Evolutionary conservation across 2,797 vertebrate genomes (phyloP).

Genomic region (Pangasius larnaudii): DNA sequence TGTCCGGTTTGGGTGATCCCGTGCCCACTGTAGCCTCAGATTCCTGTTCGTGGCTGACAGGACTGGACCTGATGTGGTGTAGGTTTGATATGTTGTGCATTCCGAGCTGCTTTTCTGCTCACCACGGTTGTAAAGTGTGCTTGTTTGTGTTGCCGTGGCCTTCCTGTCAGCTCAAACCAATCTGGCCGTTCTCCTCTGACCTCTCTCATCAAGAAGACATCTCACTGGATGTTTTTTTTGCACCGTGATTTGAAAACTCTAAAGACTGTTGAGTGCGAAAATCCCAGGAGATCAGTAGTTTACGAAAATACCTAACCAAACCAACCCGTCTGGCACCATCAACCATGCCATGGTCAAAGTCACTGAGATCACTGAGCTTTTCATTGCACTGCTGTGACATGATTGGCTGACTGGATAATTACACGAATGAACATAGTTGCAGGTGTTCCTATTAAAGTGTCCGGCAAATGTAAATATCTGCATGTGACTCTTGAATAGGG

Average conservation of each 20-base stretch:
- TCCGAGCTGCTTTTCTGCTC: neutral
- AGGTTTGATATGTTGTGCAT: neutral
- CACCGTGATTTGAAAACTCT: neutral
- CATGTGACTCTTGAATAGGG: slow-evolving; percentile 51
- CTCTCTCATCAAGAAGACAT: too few relatives aligned
- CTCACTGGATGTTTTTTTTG: neutral
- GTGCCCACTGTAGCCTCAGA: neutral
- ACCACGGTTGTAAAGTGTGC: neutral
- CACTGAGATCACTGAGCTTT: neutral
- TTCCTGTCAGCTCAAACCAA: neutral
- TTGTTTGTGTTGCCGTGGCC: neutral
- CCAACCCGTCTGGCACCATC: neutral
- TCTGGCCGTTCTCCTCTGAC: neutral
- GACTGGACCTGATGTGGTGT: neutral
- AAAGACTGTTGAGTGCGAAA: neutral
- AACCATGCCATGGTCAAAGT: too few relatives aligned
- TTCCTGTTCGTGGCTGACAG: neutral
- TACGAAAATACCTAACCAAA: neutral
- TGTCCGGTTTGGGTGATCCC: neutral
- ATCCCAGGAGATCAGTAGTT: neutral
- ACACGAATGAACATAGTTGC: neutral
- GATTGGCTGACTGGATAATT: neutral
- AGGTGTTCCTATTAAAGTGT: slow-evolving; percentile 16
- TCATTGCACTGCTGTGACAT: neutral
- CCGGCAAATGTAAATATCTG: neutral